Evolutionary conservation across 2,113 vertebrate genomes (phyloP).

Genomic region (Coptodon rendalli): DNA sequence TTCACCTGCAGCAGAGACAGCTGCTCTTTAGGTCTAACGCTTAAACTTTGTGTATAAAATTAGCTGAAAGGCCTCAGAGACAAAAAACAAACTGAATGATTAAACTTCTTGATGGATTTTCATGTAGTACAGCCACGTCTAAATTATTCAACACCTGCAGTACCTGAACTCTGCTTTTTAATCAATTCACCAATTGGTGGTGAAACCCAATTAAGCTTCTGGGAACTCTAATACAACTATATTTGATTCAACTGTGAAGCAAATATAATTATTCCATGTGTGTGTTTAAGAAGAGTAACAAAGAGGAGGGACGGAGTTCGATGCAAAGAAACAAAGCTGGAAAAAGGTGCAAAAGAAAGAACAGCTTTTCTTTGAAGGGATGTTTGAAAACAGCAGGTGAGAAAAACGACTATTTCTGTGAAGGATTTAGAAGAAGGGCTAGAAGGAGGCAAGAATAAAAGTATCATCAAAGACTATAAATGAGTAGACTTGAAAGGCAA

Average conservation of each 20-base stretch:
- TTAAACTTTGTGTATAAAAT: neutral
- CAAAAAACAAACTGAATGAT: neutral
- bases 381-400: neutral
- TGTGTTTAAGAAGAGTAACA: neutral
- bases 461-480: neutral
- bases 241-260: neutral
- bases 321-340: neutral
- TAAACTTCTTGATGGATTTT: neutral
- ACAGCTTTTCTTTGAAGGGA: neutral
- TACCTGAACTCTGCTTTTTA: neutral
- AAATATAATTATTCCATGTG: neutral
- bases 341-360: neutral
- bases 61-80: neutral
- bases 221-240: neutral
- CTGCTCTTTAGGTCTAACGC: neutral
- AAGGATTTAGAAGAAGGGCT: neutral
- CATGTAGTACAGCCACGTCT: neutral
- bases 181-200: neutral
- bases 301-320: neutral
- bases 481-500: neutral
- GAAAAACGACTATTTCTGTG: neutral
- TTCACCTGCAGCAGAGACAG: conserved; percentile 41
- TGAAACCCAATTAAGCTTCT: neutral
- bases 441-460: neutral
- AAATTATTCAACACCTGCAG: neutral